Percentiles rank a stretch among this genome's conserved stretches.
phyloP scores from a whole-genome alignment of 2,888 invertebrate species.

The Sclerodermus sp. region DNA sequence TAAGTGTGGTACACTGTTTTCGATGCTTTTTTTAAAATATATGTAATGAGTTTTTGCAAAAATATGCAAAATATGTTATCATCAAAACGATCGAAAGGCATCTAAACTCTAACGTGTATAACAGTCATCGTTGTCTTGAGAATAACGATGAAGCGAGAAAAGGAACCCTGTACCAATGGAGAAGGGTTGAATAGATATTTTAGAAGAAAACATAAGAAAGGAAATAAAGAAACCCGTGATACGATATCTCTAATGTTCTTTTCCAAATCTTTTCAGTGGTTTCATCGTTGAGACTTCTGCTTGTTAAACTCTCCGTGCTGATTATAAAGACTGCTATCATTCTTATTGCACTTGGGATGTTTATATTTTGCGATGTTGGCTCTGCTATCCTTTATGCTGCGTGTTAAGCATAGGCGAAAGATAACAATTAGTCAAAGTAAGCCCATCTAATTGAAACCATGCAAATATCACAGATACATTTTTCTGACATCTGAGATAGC shows the following conservation, averaged over 20 bases:
- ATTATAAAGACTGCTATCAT: constrained; percentile 31
- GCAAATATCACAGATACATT: background rate
- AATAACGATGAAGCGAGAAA: too few species aligned
- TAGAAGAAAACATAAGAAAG: too few species aligned
- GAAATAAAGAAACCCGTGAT: background rate
- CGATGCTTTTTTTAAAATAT: too few species aligned
- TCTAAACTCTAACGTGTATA: too few species aligned
- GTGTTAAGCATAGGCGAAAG: constrained; percentile 56
- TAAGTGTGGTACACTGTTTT: too few species aligned
- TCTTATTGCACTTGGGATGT: constrained; percentile 36
- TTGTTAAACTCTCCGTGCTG: constrained; percentile 23
- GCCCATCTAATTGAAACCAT: background rate
- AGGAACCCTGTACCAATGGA: too few species aligned
- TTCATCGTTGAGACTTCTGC: constrained; percentile 27
- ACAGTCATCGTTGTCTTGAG: too few species aligned
- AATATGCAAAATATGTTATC: too few species aligned
- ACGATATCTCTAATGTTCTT: background rate
- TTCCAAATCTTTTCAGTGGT: constrained; percentile 16
- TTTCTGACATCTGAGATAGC: background rate
- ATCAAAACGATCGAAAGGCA: too few species aligned
- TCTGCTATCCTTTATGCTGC: constrained; percentile 56
- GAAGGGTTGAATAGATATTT: too few species aligned
- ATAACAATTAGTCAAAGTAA: constrained; percentile 49
- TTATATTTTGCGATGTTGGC: constrained; percentile 39
- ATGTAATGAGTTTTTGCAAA: too few species aligned